Evolutionary conservation across 2,797 vertebrate species (phyloP).

Genomic region (Peromyscus eremicus): DNA sequence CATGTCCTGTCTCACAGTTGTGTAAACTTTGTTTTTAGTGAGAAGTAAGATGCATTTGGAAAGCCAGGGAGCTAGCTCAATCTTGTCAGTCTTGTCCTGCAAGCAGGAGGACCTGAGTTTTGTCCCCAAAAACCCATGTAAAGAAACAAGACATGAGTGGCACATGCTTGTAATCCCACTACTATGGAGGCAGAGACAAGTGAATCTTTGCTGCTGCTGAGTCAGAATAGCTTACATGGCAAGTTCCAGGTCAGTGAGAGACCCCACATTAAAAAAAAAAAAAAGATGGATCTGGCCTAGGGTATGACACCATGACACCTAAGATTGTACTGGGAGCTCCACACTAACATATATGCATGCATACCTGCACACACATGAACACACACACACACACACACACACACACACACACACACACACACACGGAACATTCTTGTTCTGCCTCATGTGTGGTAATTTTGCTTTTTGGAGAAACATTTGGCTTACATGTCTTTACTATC

Average conservation of each 20-base stretch:
- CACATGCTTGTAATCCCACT: not conserved
- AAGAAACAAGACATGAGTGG: not conserved
- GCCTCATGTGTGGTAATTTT: not conserved
- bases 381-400: not conserved
- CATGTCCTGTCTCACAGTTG: no score
- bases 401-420: not conserved
- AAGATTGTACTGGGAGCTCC: not conserved
- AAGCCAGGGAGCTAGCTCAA: not conserved
- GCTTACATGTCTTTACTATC: not conserved
- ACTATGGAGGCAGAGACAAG: not conserved
- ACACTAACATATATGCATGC: not conserved
- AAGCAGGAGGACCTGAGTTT: not conserved
- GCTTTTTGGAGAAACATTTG: not conserved
- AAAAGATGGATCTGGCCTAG: not conserved
- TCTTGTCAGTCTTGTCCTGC: not conserved
- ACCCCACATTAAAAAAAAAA: not conserved
- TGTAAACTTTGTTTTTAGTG: not conserved
- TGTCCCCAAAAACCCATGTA: not conserved
- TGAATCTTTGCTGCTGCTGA: not conserved
- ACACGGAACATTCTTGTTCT: not conserved
- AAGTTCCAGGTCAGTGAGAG: not conserved
- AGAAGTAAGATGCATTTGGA: not conserved
- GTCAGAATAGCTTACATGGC: not conserved
- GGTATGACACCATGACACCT: not conserved
- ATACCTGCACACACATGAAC: not conserved